Evolutionary conservation across 2,797 vertebrate genomes (phyloP).

Genomic region (Pristis pectinata): DNA sequence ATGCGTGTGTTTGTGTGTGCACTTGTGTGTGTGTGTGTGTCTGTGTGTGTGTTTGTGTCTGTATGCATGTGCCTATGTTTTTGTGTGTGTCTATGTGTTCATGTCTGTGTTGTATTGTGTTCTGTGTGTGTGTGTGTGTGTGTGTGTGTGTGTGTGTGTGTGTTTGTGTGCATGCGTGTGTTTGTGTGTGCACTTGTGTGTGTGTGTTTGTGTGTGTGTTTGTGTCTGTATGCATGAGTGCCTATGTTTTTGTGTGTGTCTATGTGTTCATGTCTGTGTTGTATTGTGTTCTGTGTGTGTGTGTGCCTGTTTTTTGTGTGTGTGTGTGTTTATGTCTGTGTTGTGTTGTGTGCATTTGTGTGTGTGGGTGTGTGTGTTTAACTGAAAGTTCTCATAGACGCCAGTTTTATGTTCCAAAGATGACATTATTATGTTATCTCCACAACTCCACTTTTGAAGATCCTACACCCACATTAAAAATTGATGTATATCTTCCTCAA

Average conservation of each 20-base stretch:
- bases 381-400: background rate
- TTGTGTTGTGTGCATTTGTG: background rate
- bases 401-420: background rate
- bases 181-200: background rate
- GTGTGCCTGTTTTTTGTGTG: background rate
- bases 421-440: background rate
- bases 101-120: background rate
- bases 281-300: background rate
- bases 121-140: background rate
- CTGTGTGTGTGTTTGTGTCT: background rate
- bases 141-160: background rate
- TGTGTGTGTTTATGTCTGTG: background rate
- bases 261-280: background rate
- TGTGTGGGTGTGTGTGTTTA: background rate
- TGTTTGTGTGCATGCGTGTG: background rate
- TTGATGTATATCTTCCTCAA: background rate
- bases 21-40: too few relatives aligned
- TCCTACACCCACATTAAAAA: background rate
- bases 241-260: too few relatives aligned
- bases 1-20: background rate
- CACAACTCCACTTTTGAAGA: background rate
- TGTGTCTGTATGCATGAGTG: background rate
- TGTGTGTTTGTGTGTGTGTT: too few relatives aligned
- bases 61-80: background rate
- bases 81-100: background rate